Conservation (phyloP, 2,888 invertebrate genomes). For the Blomia tropicalis region DNA sequence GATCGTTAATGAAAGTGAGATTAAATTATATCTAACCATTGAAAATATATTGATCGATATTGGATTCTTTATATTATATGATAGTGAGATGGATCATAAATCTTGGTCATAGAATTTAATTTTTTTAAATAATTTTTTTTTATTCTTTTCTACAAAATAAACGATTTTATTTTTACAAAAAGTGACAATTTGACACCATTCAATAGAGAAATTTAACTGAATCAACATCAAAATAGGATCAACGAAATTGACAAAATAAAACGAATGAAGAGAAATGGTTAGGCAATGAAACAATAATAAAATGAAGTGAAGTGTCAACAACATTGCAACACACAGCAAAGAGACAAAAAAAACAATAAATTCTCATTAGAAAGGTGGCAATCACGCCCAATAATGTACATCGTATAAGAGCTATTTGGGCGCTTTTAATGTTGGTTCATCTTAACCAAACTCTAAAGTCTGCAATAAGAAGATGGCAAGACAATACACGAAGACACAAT, state of each 20-base stretch:
- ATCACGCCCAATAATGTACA: conserved; percentile 5
- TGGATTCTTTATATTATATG: too few species aligned
- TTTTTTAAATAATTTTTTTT: not conserved
- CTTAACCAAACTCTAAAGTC: not conserved
- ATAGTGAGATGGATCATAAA: not conserved
- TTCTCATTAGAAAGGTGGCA: conserved; percentile 10
- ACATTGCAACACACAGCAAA: too few species aligned
- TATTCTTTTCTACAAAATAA: not conserved
- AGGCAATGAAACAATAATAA: too few species aligned
- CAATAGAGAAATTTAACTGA: not conserved
- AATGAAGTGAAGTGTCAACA: too few species aligned
- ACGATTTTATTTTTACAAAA: not conserved
- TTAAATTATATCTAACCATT: too few species aligned
- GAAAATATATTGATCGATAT: too few species aligned
- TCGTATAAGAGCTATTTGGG: not conserved
- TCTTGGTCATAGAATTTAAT: not conserved
- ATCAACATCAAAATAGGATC: too few species aligned
- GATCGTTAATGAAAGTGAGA: too few species aligned
- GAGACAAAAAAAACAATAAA: not conserved
- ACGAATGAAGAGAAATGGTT: too few species aligned
- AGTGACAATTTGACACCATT: conserved; percentile 11
- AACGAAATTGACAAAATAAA: too few species aligned
- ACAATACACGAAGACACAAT: not conserved
- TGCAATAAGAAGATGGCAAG: not conserved
- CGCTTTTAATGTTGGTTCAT: not conserved